Conservation (phyloP, 37 sponge, comb jelly and placozoan genomes). For the Amphimedon queenslandica region DNA sequence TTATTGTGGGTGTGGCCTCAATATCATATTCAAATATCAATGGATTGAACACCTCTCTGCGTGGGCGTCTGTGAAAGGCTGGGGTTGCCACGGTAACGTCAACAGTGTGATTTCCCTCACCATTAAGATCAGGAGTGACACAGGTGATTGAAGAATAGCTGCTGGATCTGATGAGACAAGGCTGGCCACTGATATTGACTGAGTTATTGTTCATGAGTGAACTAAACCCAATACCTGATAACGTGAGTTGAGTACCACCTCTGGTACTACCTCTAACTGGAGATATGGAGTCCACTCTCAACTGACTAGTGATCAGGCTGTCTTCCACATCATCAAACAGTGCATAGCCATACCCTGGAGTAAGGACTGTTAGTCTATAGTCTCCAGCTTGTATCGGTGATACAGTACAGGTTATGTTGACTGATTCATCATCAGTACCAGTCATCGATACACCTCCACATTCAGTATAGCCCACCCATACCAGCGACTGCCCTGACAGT, state of each 20-base stretch:
- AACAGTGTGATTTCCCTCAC: constrained; percentile 9
- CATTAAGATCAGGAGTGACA: constrained; percentile 32
- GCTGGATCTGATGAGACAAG: constrained; percentile 65
- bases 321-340: neutral
- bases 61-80: neutral
- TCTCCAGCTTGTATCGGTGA: constrained; percentile 23
- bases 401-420: neutral
- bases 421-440: neutral
- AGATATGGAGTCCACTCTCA: constrained; percentile 31
- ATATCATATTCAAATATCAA: constrained; percentile 20
- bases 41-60: neutral
- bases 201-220: constrained; percentile 26
- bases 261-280: constrained; percentile 76
- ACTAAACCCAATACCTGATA: constrained; percentile 53
- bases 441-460: neutral
- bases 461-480: neutral
- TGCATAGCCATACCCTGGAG: neutral
- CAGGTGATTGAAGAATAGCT: constrained; percentile 53
- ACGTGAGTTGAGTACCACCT: constrained; percentile 84
- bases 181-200: constrained; percentile 2
- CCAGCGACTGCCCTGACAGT: neutral
- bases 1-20: constrained; percentile 45
- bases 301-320: constrained; percentile 17
- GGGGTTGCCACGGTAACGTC: neutral
- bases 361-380: constrained; percentile 12